phyloP scores from a whole-genome alignment of 1,140 invertebrate genomes.

The Phthorimaea operculella region DNA sequence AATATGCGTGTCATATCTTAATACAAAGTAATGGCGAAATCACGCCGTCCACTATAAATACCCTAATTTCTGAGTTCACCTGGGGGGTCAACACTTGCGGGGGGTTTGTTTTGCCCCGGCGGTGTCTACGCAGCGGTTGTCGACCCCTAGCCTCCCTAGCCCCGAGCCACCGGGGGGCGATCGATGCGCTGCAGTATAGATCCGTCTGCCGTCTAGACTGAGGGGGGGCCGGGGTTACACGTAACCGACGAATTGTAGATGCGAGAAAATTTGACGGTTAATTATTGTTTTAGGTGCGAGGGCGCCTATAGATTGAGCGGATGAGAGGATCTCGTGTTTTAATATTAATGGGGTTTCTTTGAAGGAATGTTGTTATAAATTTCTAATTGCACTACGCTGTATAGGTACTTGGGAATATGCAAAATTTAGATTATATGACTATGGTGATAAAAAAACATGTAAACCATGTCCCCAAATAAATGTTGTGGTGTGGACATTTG shows the following conservation, averaged over 20 bases:
- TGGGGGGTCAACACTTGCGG: slow-evolving; percentile 32
- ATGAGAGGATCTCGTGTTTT: no score
- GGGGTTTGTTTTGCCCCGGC: slow-evolving; percentile 48
- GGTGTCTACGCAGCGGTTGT: slow-evolving; percentile 37
- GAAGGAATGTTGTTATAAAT: no score
- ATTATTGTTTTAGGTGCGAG: slow-evolving; percentile 12
- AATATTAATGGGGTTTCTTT: no score
- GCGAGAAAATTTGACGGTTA: slow-evolving; percentile 35
- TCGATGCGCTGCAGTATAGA: slow-evolving; percentile 53
- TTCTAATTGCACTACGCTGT: no score
- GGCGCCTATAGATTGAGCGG: no score
- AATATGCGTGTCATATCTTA: no score
- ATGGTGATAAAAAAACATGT: no score
- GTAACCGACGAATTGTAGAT: slow-evolving; percentile 29
- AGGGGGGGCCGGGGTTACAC: slow-evolving; percentile 14
- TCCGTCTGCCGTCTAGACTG: slow-evolving; percentile 52
- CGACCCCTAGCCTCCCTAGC: slow-evolving; percentile 20
- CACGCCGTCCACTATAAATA: background rate
- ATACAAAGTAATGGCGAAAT: no score
- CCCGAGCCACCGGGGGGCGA: slow-evolving; percentile 40
- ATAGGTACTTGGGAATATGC: no score
- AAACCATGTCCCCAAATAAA: no score
- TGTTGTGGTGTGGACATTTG: no score
- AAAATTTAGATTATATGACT: no score
- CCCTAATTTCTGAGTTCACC: slow-evolving; percentile 17